Conservation (phyloP, 2,888 invertebrate species). For the Tenodera sinensis region DNA sequence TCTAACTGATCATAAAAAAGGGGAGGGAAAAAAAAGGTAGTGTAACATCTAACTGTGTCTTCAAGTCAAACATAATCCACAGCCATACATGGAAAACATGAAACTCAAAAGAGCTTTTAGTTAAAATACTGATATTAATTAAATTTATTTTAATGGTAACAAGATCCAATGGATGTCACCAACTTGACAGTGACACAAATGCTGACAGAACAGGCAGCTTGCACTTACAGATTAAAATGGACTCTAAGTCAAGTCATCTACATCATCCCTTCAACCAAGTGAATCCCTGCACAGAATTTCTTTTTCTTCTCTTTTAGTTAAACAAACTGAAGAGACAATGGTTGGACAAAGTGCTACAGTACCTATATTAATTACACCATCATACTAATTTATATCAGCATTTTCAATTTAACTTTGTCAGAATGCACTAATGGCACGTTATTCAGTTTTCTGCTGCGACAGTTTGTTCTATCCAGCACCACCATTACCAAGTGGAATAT, state of each 20-base stretch:
- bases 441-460: neutral
- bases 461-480: neutral
- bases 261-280: neutral
- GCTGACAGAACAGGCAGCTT: conserved; percentile 18
- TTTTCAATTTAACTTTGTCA: neutral
- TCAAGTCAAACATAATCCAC: neutral
- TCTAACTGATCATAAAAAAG: neutral
- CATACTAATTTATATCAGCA: neutral
- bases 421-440: conserved; percentile 7
- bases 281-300: neutral
- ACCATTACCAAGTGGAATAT: neutral
- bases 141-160: neutral
- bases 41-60: neutral
- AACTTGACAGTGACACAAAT: neutral
- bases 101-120: neutral
- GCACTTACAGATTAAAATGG: conserved; percentile 23
- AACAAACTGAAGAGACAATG: neutral
- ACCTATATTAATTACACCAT: conserved; percentile 10
- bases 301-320: neutral
- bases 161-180: neutral
- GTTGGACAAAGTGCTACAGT: conserved; percentile 12
- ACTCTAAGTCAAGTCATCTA: neutral
- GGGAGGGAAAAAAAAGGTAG: neutral
- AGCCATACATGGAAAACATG: neutral
- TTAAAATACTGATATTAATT: neutral